A percentile compares a stretch with the other conserved stretches of the same genome.
Evolutionary conservation across 1,140 invertebrate genomes (phyloP).

Genomic region (Drosophila miranda): DNA sequence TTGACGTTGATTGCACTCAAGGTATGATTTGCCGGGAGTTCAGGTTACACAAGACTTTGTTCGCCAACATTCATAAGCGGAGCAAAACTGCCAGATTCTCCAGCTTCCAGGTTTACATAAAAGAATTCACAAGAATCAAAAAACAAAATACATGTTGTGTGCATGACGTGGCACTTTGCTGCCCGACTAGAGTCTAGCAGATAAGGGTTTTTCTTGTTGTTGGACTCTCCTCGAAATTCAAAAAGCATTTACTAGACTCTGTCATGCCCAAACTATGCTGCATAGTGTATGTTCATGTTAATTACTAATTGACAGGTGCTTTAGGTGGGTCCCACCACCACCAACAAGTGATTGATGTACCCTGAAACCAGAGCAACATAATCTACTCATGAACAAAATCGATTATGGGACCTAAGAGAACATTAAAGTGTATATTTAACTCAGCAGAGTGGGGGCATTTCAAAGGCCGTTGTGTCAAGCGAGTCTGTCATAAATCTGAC

Average conservation of each 20-base stretch:
- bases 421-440: slow-evolving; percentile 19
- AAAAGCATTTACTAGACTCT: background rate
- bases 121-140: background rate
- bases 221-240: no score
- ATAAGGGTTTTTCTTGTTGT: no score
- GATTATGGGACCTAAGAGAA: slow-evolving; percentile 33
- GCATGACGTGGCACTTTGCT: no score
- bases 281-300: slow-evolving; percentile 9
- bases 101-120: background rate
- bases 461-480: slow-evolving; percentile 39
- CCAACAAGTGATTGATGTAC: slow-evolving; percentile 43
- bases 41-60: no score
- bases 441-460: background rate
- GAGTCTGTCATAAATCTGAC: slow-evolving; percentile 66
- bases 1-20: slow-evolving; percentile 26
- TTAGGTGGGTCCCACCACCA: background rate
- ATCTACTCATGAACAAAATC: slow-evolving; percentile 35
- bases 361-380: slow-evolving; percentile 26
- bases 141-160: no score
- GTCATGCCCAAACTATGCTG: slow-evolving; percentile 10
- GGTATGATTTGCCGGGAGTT: no score
- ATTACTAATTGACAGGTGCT: slow-evolving; percentile 47
- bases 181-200: no score
- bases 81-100: no score
- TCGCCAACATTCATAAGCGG: no score